Percentiles rank a stretch among this genome's conserved stretches.
These are phyloP conservation scores for Erpornis zantholeuca DNA, from an alignment of 2,113 vertebrate genomes.

Conservation along the genomic window DNA sequence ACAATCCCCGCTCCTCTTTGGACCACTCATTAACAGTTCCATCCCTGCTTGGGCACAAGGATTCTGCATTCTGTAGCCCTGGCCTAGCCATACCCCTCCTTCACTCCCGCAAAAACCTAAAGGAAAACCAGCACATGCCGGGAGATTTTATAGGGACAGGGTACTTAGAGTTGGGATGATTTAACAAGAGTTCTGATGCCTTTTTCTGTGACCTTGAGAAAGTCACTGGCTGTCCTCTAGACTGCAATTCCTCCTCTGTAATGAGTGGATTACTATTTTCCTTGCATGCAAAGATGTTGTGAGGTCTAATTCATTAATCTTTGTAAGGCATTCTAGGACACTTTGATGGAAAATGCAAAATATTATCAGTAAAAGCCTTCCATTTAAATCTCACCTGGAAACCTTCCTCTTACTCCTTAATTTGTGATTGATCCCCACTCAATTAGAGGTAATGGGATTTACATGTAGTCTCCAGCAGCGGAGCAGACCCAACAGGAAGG, in stretches of 20 bases:
- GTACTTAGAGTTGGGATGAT: background rate
- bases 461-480: background rate
- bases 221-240: background rate
- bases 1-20: accelerated
- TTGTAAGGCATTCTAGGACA: background rate
- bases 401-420: background rate
- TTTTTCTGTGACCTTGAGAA: background rate
- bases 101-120: background rate
- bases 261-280: background rate
- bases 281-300: background rate
- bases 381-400: slow-evolving; percentile 34
- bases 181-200: background rate
- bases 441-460: slow-evolving; percentile 15
- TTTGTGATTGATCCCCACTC: background rate
- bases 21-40: background rate
- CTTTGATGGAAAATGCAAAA: slow-evolving; percentile 8
- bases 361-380: background rate
- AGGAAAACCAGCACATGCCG: background rate
- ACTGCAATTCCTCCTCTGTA: background rate
- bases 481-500: background rate
- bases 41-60: background rate
- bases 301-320: slow-evolving; percentile 1
- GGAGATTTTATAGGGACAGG: background rate
- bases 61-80: background rate
- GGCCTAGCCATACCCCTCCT: background rate